These are phyloP conservation scores for Corapipo altera DNA, from an alignment of 2,113 vertebrate species.

Conservation along the genomic window DNA sequence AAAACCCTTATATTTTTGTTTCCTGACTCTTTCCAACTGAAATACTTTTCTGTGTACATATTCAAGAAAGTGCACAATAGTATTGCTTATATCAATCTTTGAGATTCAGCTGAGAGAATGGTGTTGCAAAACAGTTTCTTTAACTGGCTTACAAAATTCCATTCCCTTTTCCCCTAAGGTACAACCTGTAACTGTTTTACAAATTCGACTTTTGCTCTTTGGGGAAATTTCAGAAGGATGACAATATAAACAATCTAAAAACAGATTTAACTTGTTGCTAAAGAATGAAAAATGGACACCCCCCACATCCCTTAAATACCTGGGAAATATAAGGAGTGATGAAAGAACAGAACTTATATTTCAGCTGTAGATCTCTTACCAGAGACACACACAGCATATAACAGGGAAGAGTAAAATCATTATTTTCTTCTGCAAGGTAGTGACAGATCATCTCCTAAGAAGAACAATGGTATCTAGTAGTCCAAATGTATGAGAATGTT, in stretches of 20 bases:
- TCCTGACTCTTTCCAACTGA: background rate
- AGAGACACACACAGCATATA: rapidly evolving
- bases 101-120: background rate
- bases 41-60: background rate
- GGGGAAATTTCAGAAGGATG: background rate
- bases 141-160: background rate
- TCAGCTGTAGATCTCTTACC: background rate
- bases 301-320: rapidly evolving
- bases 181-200: background rate
- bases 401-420: background rate
- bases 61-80: background rate
- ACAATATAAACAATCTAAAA: background rate
- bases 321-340: background rate
- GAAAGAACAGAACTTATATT: background rate
- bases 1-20: background rate
- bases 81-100: background rate
- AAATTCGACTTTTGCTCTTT: background rate
- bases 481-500: background rate
- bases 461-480: background rate
- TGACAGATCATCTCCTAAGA: background rate
- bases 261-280: background rate
- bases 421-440: background rate
- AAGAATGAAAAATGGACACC: background rate
- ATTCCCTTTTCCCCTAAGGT: background rate
- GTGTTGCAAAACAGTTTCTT: background rate